Conservation (phyloP, 2,888 invertebrate genomes). For the Sericinus montela region DNA sequence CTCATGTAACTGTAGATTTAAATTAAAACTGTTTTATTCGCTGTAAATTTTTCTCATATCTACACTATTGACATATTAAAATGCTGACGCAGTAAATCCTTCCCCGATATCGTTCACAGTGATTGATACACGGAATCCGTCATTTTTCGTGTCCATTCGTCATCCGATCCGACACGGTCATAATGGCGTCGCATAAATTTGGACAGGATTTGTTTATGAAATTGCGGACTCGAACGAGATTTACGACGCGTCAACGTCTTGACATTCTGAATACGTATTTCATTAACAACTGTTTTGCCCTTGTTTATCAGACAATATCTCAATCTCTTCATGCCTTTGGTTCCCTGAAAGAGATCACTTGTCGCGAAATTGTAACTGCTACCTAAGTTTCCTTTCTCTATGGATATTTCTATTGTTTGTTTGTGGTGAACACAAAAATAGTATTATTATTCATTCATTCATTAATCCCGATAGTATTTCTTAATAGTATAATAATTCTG, state of each 20-base stretch:
- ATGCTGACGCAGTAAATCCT: not conserved
- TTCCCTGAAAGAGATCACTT: too few species aligned
- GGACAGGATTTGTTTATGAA: conserved; percentile 16
- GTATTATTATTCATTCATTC: too few species aligned
- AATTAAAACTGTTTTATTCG: too few species aligned
- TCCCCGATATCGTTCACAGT: conserved; percentile 1
- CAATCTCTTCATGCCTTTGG: too few species aligned
- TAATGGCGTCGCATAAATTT: conserved; percentile 15
- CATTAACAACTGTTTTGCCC: not conserved
- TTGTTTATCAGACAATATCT: not conserved
- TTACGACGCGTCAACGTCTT: conserved; percentile 6
- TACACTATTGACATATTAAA: not conserved
- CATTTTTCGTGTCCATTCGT: conserved; percentile 13
- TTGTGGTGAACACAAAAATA: too few species aligned
- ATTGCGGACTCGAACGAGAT: conserved; percentile 8
- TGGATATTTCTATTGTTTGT: too few species aligned
- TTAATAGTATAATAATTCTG: too few species aligned
- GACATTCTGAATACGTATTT: not conserved
- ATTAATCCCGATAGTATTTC: too few species aligned
- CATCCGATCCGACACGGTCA: conserved; percentile 15
- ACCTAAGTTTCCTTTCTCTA: too few species aligned
- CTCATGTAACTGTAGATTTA: too few species aligned
- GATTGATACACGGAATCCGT: conserved; percentile 17
- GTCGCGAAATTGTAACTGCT: too few species aligned
- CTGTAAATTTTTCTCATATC: not conserved